phyloP scores from a whole-genome alignment of 2,888 invertebrate genomes.

The Sinelater perroti region DNA sequence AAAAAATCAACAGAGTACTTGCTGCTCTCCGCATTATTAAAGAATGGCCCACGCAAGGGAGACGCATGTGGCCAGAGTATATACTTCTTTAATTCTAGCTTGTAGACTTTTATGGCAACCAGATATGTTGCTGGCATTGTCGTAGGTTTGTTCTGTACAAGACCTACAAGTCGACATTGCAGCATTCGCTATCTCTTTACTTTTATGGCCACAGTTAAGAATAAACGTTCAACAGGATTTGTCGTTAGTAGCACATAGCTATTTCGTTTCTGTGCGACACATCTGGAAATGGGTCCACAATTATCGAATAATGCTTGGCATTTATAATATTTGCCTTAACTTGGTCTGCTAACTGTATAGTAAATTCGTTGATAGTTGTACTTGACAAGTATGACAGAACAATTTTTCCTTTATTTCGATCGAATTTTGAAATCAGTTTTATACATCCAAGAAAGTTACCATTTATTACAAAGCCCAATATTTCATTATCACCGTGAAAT shows the following conservation, averaged over 20 bases:
- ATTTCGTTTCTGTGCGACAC: not conserved
- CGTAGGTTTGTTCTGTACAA: not conserved
- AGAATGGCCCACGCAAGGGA: not conserved
- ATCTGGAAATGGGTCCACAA: not conserved
- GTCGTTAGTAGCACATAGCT: not conserved
- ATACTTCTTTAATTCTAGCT: not conserved
- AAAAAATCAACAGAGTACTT: conserved; percentile 4
- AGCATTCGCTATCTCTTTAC: conserved; percentile 1
- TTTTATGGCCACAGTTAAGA: conserved; percentile 2
- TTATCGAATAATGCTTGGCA: not conserved
- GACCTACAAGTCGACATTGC: conserved; percentile 6
- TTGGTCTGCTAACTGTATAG: conserved; percentile 1
- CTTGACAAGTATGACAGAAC: conserved; percentile 1
- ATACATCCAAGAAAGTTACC: conserved; percentile 2
- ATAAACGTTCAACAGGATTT: conserved; percentile 7
- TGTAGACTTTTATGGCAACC: not conserved
- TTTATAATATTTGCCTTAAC: conserved; percentile 2
- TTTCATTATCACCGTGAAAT: not conserved
- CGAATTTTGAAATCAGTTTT: conserved; percentile 3
- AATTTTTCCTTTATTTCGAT: not conserved
- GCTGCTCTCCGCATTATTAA: conserved; percentile 4
- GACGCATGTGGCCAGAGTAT: conserved; percentile 2
- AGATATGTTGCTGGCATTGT: conserved; percentile 5
- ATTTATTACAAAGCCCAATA: conserved; percentile 2
- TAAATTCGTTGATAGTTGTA: conserved; percentile 3